phyloP scores from a whole-genome alignment of 2,113 vertebrate species.

The Eubucco bourcierii region DNA sequence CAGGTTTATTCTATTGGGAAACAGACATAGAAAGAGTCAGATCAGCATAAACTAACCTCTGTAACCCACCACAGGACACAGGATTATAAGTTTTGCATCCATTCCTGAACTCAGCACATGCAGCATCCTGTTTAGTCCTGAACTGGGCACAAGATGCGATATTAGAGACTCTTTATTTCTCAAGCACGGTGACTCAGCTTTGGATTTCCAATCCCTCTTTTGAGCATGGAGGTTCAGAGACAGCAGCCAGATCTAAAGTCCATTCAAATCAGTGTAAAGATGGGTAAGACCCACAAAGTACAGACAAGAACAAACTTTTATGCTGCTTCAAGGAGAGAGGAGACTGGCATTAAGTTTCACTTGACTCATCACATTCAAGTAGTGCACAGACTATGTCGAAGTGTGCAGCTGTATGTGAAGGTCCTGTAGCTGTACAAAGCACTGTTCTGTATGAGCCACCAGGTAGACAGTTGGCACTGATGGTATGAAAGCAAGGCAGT shows the following conservation, averaged over 20 bases:
- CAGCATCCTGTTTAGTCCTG: not conserved
- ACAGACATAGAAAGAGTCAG: not conserved
- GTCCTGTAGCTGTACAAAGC: accelerated
- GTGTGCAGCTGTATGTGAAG: not conserved
- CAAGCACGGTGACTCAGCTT: not conserved
- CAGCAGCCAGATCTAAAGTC: not conserved
- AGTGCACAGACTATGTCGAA: not conserved
- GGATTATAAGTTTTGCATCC: not conserved
- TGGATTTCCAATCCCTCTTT: not conserved
- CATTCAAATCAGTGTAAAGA: not conserved
- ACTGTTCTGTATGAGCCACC: not conserved
- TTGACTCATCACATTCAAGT: not conserved
- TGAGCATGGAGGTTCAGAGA: not conserved
- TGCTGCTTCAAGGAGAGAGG: not conserved
- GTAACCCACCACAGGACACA: not conserved
- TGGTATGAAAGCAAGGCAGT: accelerated
- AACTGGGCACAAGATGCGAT: not conserved
- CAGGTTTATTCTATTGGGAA: not conserved
- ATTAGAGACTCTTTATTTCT: not conserved
- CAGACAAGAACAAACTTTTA: not conserved
- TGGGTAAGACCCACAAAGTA: not conserved
- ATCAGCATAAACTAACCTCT: not conserved
- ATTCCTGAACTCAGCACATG: not conserved
- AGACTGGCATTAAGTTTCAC: not conserved
- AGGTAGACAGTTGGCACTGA: accelerated